Evolutionary conservation across 2,888 invertebrate species (phyloP).

Genomic region (Drosophila pseudotakahashii): DNA sequence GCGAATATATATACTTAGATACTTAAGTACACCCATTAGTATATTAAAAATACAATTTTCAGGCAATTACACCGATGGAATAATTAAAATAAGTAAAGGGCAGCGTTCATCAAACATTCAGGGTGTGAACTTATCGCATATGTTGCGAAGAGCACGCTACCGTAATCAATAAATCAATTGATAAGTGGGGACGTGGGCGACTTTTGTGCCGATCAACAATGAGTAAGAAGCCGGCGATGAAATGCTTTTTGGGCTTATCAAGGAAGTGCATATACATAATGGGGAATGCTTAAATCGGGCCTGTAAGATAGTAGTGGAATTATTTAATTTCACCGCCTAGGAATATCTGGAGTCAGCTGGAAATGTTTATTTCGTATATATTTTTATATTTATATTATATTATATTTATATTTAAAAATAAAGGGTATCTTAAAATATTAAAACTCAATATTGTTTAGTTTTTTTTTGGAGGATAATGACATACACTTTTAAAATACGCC

Average conservation of each 20-base stretch:
- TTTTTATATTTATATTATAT: no score
- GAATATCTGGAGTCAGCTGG: background rate
- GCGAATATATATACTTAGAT: background rate
- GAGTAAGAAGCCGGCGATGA: slow-evolving; percentile 16
- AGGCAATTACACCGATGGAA: slow-evolving; percentile 8
- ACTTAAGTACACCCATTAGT: slow-evolving; percentile 1
- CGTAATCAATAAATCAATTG: slow-evolving; percentile 40
- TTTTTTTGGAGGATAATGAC: no score
- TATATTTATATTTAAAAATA: no score
- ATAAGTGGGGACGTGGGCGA: slow-evolving; percentile 24
- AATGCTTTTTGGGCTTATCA: slow-evolving; percentile 9
- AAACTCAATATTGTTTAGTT: no score
- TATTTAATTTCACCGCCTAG: slow-evolving; percentile 7
- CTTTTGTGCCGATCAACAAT: slow-evolving; percentile 18
- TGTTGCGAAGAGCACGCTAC: slow-evolving; percentile 11
- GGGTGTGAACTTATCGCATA: slow-evolving; percentile 29
- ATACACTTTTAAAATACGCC: no score
- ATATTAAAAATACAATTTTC: background rate
- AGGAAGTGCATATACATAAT: background rate
- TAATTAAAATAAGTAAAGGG: background rate
- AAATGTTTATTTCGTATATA: background rate
- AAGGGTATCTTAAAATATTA: no score
- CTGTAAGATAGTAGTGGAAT: background rate
- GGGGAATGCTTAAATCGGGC: slow-evolving; percentile 8
- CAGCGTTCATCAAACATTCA: slow-evolving; percentile 13